Evolutionary conservation across 2,888 invertebrate genomes (phyloP).

Genomic region (Caenorhabditis macrosperma): DNA sequence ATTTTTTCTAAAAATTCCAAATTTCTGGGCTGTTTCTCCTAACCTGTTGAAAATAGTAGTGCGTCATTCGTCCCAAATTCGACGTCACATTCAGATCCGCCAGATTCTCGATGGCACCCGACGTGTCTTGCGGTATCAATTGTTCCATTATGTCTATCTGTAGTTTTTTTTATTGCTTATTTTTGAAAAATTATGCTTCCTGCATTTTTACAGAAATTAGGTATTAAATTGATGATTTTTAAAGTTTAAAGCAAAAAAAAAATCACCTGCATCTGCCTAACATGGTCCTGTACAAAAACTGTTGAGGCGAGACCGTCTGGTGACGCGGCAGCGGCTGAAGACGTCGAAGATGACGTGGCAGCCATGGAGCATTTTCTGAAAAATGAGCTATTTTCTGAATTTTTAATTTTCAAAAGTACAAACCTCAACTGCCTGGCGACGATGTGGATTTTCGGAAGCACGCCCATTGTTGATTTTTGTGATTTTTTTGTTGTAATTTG

Average conservation of each 20-base stretch:
- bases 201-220: not conserved
- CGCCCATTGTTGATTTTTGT: constrained; percentile 34
- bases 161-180: not conserved
- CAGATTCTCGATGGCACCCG: constrained; percentile 51
- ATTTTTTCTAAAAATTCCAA: not conserved
- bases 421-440: constrained; percentile 35
- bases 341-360: constrained; percentile 30
- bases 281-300: constrained; percentile 50
- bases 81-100: constrained; percentile 83
- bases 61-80: constrained; percentile 86
- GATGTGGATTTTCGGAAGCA: constrained; percentile 39
- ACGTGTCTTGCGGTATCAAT: constrained; percentile 52
- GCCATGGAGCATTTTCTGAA: constrained; percentile 43
- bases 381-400: not conserved
- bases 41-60: constrained; percentile 91
- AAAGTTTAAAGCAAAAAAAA: not conserved
- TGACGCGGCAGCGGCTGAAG: constrained; percentile 19
- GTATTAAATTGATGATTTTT: not conserved
- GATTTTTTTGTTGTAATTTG: constrained; percentile 1
- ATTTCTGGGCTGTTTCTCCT: not conserved
- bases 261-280: constrained; percentile 55
- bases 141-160: constrained; percentile 58
- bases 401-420: not conserved
- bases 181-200: not conserved
- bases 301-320: constrained; percentile 20